phyloP scores from a whole-genome alignment of 2,113 vertebrate species.

The Panthera uncia region DNA sequence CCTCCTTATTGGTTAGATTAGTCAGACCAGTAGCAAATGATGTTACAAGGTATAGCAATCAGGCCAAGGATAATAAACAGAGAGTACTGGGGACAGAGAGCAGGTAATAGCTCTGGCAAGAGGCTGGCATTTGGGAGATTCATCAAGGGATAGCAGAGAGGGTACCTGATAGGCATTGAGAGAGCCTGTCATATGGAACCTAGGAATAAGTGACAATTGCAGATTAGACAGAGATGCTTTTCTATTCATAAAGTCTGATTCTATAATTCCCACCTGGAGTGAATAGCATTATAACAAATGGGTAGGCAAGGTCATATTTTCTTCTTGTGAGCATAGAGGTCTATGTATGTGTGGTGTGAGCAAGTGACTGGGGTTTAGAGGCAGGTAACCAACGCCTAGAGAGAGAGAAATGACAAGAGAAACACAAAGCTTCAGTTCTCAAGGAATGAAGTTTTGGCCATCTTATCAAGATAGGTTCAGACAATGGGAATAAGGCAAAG shows the following conservation, averaged over 20 bases:
- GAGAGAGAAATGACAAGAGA: not conserved
- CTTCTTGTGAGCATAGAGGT: not conserved
- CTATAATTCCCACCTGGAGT: not conserved
- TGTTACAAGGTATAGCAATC: not conserved
- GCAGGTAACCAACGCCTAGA: not conserved
- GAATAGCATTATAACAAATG: not conserved
- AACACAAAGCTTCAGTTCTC: not conserved
- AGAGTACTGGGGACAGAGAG: not conserved
- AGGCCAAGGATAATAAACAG: not conserved
- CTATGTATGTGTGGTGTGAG: not conserved
- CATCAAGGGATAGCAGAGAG: not conserved
- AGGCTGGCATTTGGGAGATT: not conserved
- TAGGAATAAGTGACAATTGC: not conserved
- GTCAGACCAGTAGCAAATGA: not conserved
- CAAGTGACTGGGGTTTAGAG: not conserved
- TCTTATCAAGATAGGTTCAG: not conserved
- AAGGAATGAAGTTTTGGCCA: not conserved
- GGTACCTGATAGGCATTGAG: not conserved
- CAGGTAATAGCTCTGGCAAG: not conserved
- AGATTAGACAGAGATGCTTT: not conserved
- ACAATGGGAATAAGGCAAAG: not conserved
- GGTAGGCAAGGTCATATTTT: not conserved
- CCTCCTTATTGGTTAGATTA: not conserved
- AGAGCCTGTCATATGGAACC: not conserved
- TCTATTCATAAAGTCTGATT: not conserved